These are phyloP conservation scores for Myotis daubentonii DNA, from an alignment of 2,797 vertebrate species.

Conservation along the genomic window DNA sequence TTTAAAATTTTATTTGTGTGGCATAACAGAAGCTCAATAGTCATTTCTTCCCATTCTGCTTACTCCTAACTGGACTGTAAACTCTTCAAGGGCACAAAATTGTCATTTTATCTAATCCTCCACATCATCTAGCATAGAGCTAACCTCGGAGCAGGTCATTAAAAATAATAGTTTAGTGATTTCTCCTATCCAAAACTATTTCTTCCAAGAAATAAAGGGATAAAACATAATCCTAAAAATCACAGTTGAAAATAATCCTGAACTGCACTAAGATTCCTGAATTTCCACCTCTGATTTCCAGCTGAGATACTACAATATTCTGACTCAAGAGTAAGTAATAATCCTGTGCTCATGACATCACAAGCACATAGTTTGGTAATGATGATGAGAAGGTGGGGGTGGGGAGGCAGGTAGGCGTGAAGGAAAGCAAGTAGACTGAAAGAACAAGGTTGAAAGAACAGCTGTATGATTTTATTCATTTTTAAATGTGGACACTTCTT, in stretches of 20 bases:
- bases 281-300: conserved; percentile 59
- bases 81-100: background rate
- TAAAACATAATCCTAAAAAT: conserved; percentile 52
- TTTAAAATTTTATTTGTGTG: background rate
- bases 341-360: conserved; percentile 64
- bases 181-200: conserved; percentile 8
- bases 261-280: conserved; percentile 24
- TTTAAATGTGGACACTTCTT: background rate
- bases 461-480: background rate
- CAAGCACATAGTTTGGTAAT: conserved; percentile 64
- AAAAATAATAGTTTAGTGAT: conserved; percentile 45
- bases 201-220: conserved; percentile 32
- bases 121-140: background rate
- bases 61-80: background rate
- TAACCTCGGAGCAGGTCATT: conserved; percentile 8
- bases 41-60: background rate
- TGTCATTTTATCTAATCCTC: conserved; percentile 21
- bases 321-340: conserved; percentile 47
- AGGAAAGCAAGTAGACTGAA: background rate
- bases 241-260: conserved; percentile 56
- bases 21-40: background rate
- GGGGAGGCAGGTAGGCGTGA: background rate
- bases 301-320: conserved; percentile 38
- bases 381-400: conserved; percentile 26
- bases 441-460: background rate